Conservation (phyloP, 1,140 invertebrate genomes). For the Drosophila ogumai region DNA sequence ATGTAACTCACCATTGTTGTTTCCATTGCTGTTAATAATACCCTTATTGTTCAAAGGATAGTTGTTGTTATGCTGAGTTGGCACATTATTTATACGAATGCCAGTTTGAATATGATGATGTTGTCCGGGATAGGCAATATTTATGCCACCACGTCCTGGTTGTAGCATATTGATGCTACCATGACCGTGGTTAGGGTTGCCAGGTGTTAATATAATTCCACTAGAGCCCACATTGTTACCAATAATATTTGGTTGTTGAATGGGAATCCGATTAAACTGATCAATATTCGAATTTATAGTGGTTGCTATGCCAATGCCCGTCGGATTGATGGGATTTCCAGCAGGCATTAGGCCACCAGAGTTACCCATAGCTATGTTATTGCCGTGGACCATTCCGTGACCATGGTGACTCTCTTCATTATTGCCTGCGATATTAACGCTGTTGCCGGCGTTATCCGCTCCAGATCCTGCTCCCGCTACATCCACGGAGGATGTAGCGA, state of each 20-base stretch:
- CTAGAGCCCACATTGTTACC: constrained; percentile 61
- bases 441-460: constrained; percentile 55
- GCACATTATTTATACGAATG: constrained; percentile 84
- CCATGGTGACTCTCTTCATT: constrained; percentile 39
- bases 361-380: constrained; percentile 40
- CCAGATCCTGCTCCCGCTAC: constrained; percentile 33
- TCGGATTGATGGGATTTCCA: constrained; percentile 52
- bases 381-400: constrained; percentile 18
- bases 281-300: constrained; percentile 83
- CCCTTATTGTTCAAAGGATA: constrained; percentile 73
- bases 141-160: constrained; percentile 60
- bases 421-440: constrained; percentile 32
- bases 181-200: constrained; percentile 72
- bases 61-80: constrained; percentile 72
- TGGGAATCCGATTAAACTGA: constrained; percentile 79
- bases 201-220: constrained; percentile 67
- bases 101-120: constrained; percentile 80
- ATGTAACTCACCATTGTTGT: constrained; percentile 65
- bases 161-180: constrained; percentile 77
- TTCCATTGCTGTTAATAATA: constrained; percentile 58
- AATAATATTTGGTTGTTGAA: constrained; percentile 74
- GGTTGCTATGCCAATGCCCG: constrained; percentile 52
- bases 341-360: constrained; percentile 50
- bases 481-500: constrained; percentile 73
- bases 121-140: constrained; percentile 67